phyloP scores from a whole-genome alignment of 2,797 vertebrate species.

The Sebastes reedi region DNA sequence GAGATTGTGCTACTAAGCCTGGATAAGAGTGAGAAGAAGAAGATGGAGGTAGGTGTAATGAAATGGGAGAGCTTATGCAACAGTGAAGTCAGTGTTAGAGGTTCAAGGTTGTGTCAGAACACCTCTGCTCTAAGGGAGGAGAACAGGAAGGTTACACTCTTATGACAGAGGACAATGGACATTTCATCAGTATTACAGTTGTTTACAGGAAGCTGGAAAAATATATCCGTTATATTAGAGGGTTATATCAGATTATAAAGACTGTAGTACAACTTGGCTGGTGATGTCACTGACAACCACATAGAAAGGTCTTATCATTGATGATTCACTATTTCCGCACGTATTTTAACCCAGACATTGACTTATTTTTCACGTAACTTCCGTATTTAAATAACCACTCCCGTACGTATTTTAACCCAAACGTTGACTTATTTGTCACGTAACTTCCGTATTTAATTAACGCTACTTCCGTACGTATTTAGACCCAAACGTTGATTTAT shows the following conservation, averaged over 20 bases:
- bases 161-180: background rate
- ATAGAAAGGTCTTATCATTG: background rate
- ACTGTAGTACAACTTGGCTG: background rate
- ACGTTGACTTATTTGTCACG: too few relatives aligned
- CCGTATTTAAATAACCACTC: too few relatives aligned
- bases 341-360: too few relatives aligned
- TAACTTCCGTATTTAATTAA: too few relatives aligned
- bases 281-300: background rate
- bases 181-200: background rate
- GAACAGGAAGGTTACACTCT: background rate
- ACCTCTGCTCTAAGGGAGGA: background rate
- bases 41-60: background rate
- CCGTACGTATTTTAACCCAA: too few relatives aligned
- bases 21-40: background rate
- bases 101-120: constrained; percentile 43
- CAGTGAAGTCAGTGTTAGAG: background rate
- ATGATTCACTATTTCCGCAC: background rate
- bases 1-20: constrained; percentile 2
- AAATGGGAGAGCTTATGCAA: constrained; percentile 24
- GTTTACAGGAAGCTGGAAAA: background rate
- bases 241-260: too few relatives aligned
- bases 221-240: background rate
- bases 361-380: too few relatives aligned
- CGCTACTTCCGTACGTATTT: too few relatives aligned
- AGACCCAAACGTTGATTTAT: too few relatives aligned